These are phyloP conservation scores for Manis pentadactyla DNA, from an alignment of 2,797 vertebrate species.

Conservation along the genomic window DNA sequence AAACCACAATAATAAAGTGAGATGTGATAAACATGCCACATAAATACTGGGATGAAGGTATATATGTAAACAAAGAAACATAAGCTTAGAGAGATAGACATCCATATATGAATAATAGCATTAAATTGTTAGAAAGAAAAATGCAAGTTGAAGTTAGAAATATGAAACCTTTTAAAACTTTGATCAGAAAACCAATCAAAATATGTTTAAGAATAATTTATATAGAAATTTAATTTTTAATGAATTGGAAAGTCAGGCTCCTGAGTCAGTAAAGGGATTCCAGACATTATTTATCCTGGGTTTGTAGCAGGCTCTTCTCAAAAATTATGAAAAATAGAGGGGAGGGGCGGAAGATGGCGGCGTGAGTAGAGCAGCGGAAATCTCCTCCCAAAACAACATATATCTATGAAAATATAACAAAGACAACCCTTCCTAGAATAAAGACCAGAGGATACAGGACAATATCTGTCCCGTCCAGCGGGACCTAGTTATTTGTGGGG, in stretches of 20 bases:
- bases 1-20: not conserved
- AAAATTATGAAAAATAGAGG: not conserved
- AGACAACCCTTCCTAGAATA: too few species aligned
- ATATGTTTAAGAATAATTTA: not conserved
- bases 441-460: too few species aligned
- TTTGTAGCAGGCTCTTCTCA: not conserved
- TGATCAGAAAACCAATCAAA: conserved; percentile 17
- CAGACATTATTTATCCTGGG: not conserved
- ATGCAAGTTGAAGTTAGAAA: not conserved
- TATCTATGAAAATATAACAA: too few species aligned
- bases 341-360: too few species aligned
- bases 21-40: not conserved
- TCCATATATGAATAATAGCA: not conserved
- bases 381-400: too few species aligned
- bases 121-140: not conserved
- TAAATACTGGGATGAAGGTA: not conserved
- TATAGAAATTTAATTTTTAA: not conserved
- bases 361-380: too few species aligned
- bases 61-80: not conserved
- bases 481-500: too few species aligned
- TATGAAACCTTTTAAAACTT: not conserved
- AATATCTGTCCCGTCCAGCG: too few species aligned
- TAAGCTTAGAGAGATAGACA: not conserved
- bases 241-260: not conserved
- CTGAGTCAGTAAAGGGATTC: not conserved